Percentiles rank a stretch among this genome's conserved stretches.
These are phyloP conservation scores for Oreocharis arfaki DNA, from an alignment of 2,113 vertebrate species.

Conservation along the genomic window DNA sequence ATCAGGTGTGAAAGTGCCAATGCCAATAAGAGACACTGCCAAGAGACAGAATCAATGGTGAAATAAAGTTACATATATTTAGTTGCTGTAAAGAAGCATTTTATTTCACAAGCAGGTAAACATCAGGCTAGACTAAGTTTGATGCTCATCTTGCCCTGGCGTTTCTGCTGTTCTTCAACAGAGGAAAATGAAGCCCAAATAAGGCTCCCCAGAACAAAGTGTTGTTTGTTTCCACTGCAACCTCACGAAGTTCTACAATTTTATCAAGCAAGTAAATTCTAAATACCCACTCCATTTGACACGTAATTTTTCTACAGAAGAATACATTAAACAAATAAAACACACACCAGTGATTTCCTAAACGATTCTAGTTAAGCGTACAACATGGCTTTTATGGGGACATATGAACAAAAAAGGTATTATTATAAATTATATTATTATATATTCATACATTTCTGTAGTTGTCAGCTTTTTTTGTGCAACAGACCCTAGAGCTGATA, in stretches of 20 bases:
- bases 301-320: background rate
- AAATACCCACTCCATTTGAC: background rate
- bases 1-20: background rate
- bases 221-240: background rate
- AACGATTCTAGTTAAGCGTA: background rate
- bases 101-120: background rate
- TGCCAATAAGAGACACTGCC: background rate
- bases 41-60: background rate
- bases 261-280: background rate
- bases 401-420: background rate
- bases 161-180: background rate
- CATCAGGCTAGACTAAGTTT: background rate
- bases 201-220: background rate
- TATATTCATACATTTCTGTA: background rate
- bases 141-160: background rate
- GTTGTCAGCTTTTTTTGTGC: background rate
- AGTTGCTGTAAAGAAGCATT: background rate
- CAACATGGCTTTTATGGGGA: background rate
- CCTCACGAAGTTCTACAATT: background rate
- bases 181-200: background rate
- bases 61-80: background rate
- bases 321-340: slow-evolving; percentile 11
- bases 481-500: background rate
- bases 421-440: background rate
- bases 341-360: background rate